Evolutionary conservation across 2,797 vertebrate species (phyloP).

Genomic region (Setipinna tenuifilis): DNA sequence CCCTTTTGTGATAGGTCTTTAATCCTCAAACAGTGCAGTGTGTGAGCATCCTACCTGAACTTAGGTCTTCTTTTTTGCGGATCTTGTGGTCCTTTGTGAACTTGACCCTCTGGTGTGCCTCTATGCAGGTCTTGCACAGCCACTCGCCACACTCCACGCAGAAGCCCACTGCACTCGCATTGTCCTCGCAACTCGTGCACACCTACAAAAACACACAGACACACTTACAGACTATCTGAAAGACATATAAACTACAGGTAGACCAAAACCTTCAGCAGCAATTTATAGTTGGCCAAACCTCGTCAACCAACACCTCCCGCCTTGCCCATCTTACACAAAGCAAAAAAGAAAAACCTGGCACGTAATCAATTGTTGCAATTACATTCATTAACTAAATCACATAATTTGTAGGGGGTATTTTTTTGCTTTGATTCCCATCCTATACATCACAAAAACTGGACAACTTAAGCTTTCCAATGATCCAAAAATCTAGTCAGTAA

Average conservation of each 20-base stretch:
- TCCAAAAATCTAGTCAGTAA: too few species aligned
- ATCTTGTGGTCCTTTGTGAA: slow-evolving; percentile 99
- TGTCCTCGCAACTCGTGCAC: slow-evolving; percentile 98
- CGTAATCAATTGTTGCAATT: too few species aligned
- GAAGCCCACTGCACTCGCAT: slow-evolving; percentile 94
- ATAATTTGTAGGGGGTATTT: too few species aligned
- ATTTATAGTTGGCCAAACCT: too few species aligned
- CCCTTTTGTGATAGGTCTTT: not conserved
- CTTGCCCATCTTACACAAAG: too few species aligned
- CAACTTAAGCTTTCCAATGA: too few species aligned
- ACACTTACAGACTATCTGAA: not conserved
- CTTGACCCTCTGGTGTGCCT: slow-evolving; percentile 97
- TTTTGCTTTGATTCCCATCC: too few species aligned
- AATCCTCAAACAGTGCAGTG: not conserved
- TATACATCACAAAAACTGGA: too few species aligned
- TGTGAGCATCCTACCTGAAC: slow-evolving; percentile 77
- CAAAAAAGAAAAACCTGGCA: too few species aligned
- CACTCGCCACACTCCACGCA: slow-evolving; percentile 97
- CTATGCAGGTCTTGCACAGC: slow-evolving; percentile 97
- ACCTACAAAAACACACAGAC: slow-evolving; percentile 74
- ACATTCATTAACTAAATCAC: too few species aligned
- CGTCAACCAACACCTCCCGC: too few species aligned
- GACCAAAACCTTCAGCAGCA: too few species aligned
- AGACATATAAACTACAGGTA: not conserved
- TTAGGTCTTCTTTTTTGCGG: slow-evolving; percentile 93